These are phyloP conservation scores for Melospiza melodia DNA, from an alignment of 2,113 vertebrate species.

Conservation along the genomic window DNA sequence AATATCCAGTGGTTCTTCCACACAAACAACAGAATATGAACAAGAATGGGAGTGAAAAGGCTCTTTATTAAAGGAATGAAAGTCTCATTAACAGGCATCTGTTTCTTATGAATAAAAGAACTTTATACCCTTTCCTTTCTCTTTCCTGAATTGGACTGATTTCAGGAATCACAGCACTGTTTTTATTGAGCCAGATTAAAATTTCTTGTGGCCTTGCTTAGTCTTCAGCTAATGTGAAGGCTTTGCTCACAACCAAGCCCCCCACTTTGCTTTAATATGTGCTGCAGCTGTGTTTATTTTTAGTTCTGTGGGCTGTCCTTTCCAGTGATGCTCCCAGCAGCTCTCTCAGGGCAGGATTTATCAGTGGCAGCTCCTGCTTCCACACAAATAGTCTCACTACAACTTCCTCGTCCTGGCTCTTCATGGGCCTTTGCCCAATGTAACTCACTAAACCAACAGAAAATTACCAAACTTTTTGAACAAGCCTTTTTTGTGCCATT, in stretches of 20 bases:
- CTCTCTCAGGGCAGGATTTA: background rate
- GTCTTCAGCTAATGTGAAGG: background rate
- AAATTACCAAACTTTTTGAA: background rate
- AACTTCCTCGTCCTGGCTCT: background rate
- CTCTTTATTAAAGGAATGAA: background rate
- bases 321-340: background rate
- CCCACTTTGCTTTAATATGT: accelerated
- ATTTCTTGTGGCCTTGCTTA: background rate
- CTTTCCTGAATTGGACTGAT: background rate
- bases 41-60: background rate
- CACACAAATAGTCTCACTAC: background rate
- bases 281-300: background rate
- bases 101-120: background rate
- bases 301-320: background rate
- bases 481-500: background rate
- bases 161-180: background rate
- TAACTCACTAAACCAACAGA: background rate
- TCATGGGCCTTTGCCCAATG: background rate
- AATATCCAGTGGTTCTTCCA: background rate
- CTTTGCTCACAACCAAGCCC: background rate
- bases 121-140: background rate
- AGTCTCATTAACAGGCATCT: background rate
- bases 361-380: background rate
- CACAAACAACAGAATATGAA: background rate
- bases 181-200: background rate